phyloP scores from a whole-genome alignment of 1,140 invertebrate genomes.

The Onthophagus taurus region DNA sequence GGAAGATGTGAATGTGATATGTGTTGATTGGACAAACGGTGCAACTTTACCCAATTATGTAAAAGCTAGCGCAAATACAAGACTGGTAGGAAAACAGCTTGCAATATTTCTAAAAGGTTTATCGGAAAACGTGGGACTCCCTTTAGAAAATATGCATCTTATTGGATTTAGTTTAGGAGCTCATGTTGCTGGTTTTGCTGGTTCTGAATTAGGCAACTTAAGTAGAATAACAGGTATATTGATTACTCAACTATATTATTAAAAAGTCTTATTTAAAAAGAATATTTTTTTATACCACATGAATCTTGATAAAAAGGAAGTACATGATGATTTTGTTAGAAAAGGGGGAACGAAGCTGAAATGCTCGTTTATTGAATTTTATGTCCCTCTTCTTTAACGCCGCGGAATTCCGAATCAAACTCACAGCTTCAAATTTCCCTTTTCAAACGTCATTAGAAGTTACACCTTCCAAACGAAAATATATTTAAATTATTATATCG shows the following conservation, averaged over 20 bases:
- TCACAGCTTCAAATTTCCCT: no score
- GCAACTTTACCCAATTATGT: constrained; percentile 88
- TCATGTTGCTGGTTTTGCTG: constrained; percentile 89
- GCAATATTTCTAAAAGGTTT: constrained; percentile 60
- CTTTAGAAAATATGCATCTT: constrained; percentile 65
- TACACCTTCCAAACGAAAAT: no score
- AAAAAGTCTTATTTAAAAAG: no score
- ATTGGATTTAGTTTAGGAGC: constrained; percentile 88
- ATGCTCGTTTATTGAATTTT: no score
- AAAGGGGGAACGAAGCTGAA: no score
- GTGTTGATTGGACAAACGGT: constrained; percentile 90
- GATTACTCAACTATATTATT: not conserved
- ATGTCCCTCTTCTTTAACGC: no score
- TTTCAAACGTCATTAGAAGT: no score
- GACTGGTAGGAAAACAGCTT: constrained; percentile 83
- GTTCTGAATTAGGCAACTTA: constrained; percentile 71
- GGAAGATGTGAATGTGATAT: constrained; percentile 84
- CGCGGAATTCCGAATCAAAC: no score
- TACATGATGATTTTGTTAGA: no score
- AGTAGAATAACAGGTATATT: constrained; percentile 72
- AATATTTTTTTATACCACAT: no score
- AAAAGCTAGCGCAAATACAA: constrained; percentile 83
- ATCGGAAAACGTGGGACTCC: constrained; percentile 47
- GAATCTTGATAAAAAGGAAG: no score
- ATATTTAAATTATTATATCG: no score